phyloP scores from a whole-genome alignment of 1,140 invertebrate species.

The Paralvinella palmiformis region DNA sequence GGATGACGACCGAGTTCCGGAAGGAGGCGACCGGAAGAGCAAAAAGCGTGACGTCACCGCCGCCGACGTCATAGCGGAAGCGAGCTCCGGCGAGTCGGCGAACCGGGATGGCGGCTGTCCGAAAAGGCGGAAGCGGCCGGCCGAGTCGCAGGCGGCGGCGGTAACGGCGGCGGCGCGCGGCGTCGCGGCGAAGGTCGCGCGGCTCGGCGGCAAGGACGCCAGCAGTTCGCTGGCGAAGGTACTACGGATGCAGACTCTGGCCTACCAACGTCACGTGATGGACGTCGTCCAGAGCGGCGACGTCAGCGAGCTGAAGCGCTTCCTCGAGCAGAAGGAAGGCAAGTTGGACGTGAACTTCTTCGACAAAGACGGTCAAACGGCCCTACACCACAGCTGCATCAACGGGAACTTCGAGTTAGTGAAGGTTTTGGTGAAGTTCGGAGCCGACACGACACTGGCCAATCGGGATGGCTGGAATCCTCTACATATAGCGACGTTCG shows the following conservation, averaged over 20 bases:
- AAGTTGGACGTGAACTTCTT: conserved; percentile 51
- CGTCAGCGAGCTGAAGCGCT: conserved; percentile 39
- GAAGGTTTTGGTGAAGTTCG: conserved; percentile 52
- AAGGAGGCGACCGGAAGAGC: too few relatives aligned
- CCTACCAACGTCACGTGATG: conserved; percentile 43
- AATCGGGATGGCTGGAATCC: conserved; percentile 56
- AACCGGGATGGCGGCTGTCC: too few relatives aligned
- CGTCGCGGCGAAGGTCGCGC: not conserved
- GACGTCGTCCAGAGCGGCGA: conserved; percentile 48
- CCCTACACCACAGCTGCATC: conserved; percentile 52
- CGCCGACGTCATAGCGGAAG: too few relatives aligned
- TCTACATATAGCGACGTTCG: conserved; percentile 53
- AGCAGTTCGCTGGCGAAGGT: too few relatives aligned
- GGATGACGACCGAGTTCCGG: too few relatives aligned
- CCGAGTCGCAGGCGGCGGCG: too few relatives aligned
- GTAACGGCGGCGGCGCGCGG: too few relatives aligned
- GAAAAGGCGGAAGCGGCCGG: too few relatives aligned
- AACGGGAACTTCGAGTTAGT: conserved; percentile 54
- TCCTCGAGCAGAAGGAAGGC: conserved; percentile 45
- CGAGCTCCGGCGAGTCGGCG: too few relatives aligned
- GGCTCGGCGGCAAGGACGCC: not conserved
- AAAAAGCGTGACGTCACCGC: too few relatives aligned
- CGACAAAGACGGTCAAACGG: conserved; percentile 53
- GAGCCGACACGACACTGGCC: conserved; percentile 52
- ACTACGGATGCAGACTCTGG: too few relatives aligned